These are phyloP conservation scores for Scaptodrosophila latifasciaeformis DNA, from an alignment of 2,888 invertebrate genomes.

Conservation along the genomic window DNA sequence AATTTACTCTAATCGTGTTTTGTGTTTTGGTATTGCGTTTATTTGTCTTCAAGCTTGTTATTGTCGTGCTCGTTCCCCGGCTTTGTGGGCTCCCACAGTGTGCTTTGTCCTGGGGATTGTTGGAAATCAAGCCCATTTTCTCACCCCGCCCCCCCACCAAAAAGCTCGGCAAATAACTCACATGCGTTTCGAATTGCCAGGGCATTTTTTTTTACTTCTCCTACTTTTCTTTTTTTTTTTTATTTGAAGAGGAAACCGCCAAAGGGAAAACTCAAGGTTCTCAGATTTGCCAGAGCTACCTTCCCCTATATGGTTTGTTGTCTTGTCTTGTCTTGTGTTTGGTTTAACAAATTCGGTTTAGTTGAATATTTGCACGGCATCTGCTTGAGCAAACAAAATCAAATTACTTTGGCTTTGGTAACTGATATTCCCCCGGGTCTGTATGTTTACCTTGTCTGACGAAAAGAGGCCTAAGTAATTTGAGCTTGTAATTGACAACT, in stretches of 20 bases:
- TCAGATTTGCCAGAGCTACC: no score
- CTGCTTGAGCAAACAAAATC: slow-evolving; percentile 54
- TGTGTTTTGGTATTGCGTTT: slow-evolving; percentile 20
- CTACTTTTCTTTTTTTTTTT: no score
- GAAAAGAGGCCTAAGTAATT: no score
- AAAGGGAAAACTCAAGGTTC: no score
- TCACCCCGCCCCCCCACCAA: no score
- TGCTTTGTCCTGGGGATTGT: no score
- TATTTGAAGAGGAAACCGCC: slow-evolving; percentile 16
- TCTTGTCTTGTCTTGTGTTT: slow-evolving; percentile 38
- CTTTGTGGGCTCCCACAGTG: not conserved
- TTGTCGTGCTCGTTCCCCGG: not conserved
- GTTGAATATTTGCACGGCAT: slow-evolving; percentile 39
- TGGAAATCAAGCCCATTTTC: no score
- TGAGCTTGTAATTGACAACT: no score
- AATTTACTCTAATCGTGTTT: slow-evolving; percentile 49
- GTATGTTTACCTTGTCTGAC: not conserved
- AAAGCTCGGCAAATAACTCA: slow-evolving; percentile 49
- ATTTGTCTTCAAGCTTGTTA: not conserved
- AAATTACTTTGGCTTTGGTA: slow-evolving; percentile 31
- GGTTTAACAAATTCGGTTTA: slow-evolving; percentile 37
- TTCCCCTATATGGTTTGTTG: no score
- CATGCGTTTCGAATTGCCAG: slow-evolving; percentile 51
- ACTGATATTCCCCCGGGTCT: not conserved
- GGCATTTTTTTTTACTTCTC: slow-evolving; percentile 26